Base-by-base conservation (phyloP, 2,888 invertebrate species). In the Linnaemya tessellans region DNA sequence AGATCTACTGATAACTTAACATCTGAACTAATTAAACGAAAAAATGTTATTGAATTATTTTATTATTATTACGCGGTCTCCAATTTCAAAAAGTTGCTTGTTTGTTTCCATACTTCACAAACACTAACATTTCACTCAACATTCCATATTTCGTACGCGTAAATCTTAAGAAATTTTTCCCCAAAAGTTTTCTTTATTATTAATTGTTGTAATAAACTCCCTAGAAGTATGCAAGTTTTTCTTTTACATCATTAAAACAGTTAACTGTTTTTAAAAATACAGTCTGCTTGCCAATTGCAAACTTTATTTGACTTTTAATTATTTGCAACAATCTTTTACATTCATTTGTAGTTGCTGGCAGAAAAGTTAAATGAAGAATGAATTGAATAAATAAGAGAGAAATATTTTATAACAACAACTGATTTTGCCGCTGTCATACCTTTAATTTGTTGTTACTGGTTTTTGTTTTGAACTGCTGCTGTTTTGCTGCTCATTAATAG, bases 401-500 rank as follows among this genome's bases (percentile, higher is more conserved):
- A 49, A 56, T 20, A 70, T 35, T 41, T 54, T 62, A 46, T 3
- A 43, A 25, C 15, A 15, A 46, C 46, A 3, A 51, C 43, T 56
- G 7, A 46, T 46, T 46, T 35, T 65, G 64, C 64, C 79, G 56
- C 46, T 56, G 46, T 30, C 30, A 5, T 49, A 73, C 80, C 54
- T 71, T 67, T 7, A 67, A 43, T 51, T 54, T 41, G 25, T 38
- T 71, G 22, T 10, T 64, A 30, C 38, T 38, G 30, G 41, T 13
- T 58, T 15, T 20, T 70, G 8, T 11, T 58, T n/a, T 15, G 30
- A 22, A 49, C 54, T 25, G 38, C 20, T 67, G 46, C 18, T 54
- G 56, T 65, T 49, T n/a, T 38, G 58, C 15, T 80, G 49, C 81
- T 84, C 84, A 86, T 86, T 87, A 87, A 84, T 84, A 84, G 35